Evolutionary conservation across 2,888 invertebrate genomes (phyloP).

Genomic region (Melanostoma scalare): DNA sequence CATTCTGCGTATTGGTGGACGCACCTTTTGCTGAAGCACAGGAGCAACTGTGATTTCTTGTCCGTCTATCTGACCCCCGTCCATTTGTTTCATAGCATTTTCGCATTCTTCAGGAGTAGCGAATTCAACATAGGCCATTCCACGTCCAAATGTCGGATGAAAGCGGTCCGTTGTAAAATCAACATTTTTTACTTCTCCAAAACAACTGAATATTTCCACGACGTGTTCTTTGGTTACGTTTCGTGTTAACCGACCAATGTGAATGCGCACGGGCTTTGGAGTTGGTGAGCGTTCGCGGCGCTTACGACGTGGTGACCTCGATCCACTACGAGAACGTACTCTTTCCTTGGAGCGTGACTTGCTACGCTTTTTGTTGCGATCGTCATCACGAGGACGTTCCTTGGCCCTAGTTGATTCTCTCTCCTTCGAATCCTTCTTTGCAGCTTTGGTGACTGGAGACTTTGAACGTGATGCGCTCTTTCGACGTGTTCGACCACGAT

Average conservation of each 20-base stretch:
- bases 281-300: constrained; percentile 93
- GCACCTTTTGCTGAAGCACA: constrained; percentile 89
- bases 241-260: constrained; percentile 94
- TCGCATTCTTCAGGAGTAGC: constrained; percentile 97
- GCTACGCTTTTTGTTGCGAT: constrained; percentile 64
- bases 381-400: constrained; percentile 76
- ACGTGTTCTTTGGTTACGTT: constrained; percentile 96
- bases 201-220: constrained; percentile 94
- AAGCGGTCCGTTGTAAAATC: constrained; percentile 95
- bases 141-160: constrained; percentile 94
- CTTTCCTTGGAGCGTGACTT: constrained; percentile 76
- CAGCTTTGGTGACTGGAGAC: constrained; percentile 74
- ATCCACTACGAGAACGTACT: constrained; percentile 86
- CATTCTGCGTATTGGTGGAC: constrained; percentile 79
- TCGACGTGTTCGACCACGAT: constrained; percentile 86
- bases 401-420: constrained; percentile 74
- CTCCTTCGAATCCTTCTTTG: constrained; percentile 76
- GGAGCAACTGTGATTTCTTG: constrained; percentile 97
- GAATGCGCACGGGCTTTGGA: constrained; percentile 95
- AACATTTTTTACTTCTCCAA: constrained; percentile 92
- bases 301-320: constrained; percentile 89
- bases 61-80: constrained; percentile 98
- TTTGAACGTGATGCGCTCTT: constrained; percentile 80
- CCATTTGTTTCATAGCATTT: constrained; percentile 99
- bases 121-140: constrained; percentile 98